Evolutionary conservation across 2,797 vertebrate genomes (phyloP).

Genomic region (Pangasius macronema): DNA sequence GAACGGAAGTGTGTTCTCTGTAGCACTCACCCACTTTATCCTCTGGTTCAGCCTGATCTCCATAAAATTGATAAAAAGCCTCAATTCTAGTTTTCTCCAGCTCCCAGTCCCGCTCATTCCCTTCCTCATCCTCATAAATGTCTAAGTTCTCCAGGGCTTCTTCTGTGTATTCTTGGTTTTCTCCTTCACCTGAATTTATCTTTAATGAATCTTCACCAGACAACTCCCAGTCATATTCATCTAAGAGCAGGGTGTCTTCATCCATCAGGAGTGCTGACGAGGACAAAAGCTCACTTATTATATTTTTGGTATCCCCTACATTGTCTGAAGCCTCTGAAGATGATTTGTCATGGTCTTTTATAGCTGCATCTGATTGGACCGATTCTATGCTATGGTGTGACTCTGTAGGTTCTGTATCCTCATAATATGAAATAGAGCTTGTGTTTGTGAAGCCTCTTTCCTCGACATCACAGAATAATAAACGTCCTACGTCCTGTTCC

Average conservation of each 20-base stretch:
- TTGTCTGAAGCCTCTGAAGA: constrained; percentile 39
- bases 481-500: not conserved
- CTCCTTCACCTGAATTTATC: not conserved
- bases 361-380: constrained; percentile 12
- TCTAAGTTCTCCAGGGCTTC: constrained; percentile 35
- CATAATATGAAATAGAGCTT: not conserved
- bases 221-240: constrained; percentile 41
- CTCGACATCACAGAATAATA: not conserved
- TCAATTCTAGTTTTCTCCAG: constrained; percentile 70
- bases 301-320: constrained; percentile 38
- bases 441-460: not conserved
- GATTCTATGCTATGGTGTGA: constrained; percentile 25
- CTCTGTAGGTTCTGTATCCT: constrained; percentile 4
- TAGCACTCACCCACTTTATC: constrained; percentile 44
- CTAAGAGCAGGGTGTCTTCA: constrained; percentile 24
- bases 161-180: constrained; percentile 26
- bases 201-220: constrained; percentile 7
- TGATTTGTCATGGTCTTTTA: not conserved
- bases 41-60: constrained; percentile 55
- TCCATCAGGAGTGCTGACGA: constrained; percentile 48
- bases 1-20: not conserved
- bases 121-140: constrained; percentile 8
- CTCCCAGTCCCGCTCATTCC: constrained; percentile 67
- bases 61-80: constrained; percentile 70
- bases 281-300: constrained; percentile 34